phyloP scores from a whole-genome alignment of 1,140 invertebrate species.

The Camponotus vicinus region DNA sequence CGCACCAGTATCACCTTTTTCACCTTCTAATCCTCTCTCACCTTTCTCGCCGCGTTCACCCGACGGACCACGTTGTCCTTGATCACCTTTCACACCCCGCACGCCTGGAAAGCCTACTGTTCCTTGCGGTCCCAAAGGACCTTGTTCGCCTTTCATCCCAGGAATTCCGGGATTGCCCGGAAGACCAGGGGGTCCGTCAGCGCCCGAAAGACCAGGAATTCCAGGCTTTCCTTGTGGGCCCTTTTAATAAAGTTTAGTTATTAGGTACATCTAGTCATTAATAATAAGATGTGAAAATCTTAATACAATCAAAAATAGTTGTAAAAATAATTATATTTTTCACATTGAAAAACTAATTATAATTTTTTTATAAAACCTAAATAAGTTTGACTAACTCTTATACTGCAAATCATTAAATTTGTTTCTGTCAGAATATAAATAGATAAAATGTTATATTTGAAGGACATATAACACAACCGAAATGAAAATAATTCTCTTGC shows the following conservation, averaged over 20 bases:
- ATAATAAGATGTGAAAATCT: too few relatives aligned
- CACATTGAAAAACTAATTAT: too few relatives aligned
- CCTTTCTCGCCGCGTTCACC: constrained; percentile 87
- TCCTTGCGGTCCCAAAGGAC: constrained; percentile 89
- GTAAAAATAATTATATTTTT: too few relatives aligned
- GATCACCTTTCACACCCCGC: constrained; percentile 92
- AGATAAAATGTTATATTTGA: too few relatives aligned
- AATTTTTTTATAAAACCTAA: too few relatives aligned
- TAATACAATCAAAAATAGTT: too few relatives aligned
- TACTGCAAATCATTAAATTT: too few relatives aligned
- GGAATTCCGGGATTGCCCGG: constrained; percentile 91
- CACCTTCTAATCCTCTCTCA: constrained; percentile 92
- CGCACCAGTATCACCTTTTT: constrained; percentile 90
- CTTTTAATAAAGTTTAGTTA: constrained; percentile 84
- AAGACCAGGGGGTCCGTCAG: constrained; percentile 91
- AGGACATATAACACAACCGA: too few relatives aligned
- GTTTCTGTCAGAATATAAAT: too few relatives aligned
- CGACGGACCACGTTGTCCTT: constrained; percentile 89
- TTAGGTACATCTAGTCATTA: too few relatives aligned
- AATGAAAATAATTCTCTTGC: too few relatives aligned
- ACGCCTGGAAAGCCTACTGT: constrained; percentile 92
- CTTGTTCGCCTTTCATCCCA: constrained; percentile 93
- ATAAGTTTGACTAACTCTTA: too few relatives aligned
- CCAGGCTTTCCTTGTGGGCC: constrained; percentile 93
- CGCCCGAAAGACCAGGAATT: constrained; percentile 92